Base-by-base conservation (phyloP, 2,797 vertebrate genomes). In the Lates japonicus region DNA sequence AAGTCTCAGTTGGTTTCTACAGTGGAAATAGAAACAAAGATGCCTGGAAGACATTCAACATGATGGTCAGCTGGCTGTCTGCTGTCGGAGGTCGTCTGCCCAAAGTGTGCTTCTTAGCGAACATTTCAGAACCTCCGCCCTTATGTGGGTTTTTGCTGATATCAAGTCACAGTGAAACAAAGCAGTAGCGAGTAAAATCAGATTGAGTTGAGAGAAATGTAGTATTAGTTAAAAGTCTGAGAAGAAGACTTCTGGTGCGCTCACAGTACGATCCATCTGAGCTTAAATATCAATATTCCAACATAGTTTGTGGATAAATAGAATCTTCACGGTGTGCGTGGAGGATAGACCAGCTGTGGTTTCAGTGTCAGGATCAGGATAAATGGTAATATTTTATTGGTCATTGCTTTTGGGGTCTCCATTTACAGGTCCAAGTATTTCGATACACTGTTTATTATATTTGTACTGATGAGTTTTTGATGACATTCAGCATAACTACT, bases 321-420 rank as follows among this genome's bases (percentile, higher is more conserved):
- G 59, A 57, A 76, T 86, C 13, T 75, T 94, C 93, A 94, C 92
- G 93, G 94, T 93, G 92, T 64, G 80, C 80, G 69, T 90, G 87
- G 78, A 90, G 84, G 74, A 78, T 11, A 41, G 87, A 88, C 88
- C 83, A 61, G 19, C 82, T 7, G 64, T 16, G 79, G 86, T n/a
- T 69, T 90, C 74, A 69, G 71, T 12, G 39, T 70, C 12, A 22
- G 8, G 12, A 33, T 59, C 69, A 61, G 57, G 63, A 72, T 2
- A 42, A 5, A 3, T 25, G 12, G 1, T 64, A 48, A 68, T 7
- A 29, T 31, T n/a, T 51, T 37, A 20, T 54, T 52, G 65, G 64
- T 74, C 74, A 62, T 65, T 25, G 8, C 2, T 22, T 63, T 54
- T 25, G 70, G 65, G 64, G 41, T 48, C 74, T 58, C 29, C n/a